Evolutionary conservation across 30 jellyfish, hydroid and myxozoan genomes (phyloP).

Genomic region (Aurelia aurita): DNA sequence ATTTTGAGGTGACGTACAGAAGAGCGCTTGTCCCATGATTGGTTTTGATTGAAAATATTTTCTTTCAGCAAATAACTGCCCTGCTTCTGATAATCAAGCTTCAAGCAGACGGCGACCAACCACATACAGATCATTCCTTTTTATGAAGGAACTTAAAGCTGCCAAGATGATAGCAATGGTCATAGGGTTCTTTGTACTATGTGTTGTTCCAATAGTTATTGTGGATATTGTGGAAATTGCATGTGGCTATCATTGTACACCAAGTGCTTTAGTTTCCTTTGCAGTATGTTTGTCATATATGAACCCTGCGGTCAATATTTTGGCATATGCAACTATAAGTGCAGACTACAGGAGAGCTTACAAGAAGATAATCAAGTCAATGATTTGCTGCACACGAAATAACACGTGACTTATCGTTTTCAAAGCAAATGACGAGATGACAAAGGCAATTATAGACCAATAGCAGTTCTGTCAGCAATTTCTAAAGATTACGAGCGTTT

Average conservation of each 20-base stretch:
- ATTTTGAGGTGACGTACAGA: too few species aligned
- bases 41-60: not conserved
- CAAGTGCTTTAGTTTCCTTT: slow-evolving; percentile 36
- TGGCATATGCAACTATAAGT: slow-evolving; percentile 71
- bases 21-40: not conserved
- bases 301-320: slow-evolving; percentile 70
- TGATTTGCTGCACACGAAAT: slow-evolving; percentile 21
- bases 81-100: not conserved
- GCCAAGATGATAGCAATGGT: slow-evolving; percentile 80
- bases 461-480: slow-evolving; percentile 40
- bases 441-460: slow-evolving; percentile 39
- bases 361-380: slow-evolving; percentile 20
- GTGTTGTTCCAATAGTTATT: slow-evolving; percentile 62
- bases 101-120: slow-evolving; percentile 18
- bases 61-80: not conserved
- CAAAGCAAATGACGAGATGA: slow-evolving; percentile 11
- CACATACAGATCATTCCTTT: slow-evolving; percentile 42
- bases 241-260: slow-evolving; percentile 64
- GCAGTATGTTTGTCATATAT: slow-evolving; percentile 68
- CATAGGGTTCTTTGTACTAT: slow-evolving; percentile 56
- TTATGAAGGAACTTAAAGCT: slow-evolving; percentile 67
- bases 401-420: not conserved
- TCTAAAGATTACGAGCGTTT: slow-evolving; percentile 23
- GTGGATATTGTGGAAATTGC: slow-evolving; percentile 74
- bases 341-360: slow-evolving; percentile 70